phyloP scores from a whole-genome alignment of 2,797 vertebrate genomes.

The Cynodonichthys magdalenae region DNA sequence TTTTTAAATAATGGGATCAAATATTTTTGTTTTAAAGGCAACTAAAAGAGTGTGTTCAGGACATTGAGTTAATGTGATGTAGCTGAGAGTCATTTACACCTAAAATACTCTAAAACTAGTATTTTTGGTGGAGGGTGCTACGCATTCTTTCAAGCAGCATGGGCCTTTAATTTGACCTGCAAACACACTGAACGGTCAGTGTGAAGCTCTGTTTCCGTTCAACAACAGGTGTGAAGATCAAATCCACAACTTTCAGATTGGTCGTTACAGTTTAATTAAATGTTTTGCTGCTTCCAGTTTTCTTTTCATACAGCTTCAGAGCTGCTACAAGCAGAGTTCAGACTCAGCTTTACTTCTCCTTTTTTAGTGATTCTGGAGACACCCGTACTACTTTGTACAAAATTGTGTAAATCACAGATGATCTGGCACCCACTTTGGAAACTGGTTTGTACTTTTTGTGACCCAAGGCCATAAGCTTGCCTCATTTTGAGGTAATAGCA shows the following conservation, averaged over 20 bases:
- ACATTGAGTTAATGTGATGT: no score
- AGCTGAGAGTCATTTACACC: no score
- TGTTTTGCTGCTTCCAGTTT: slow-evolving; percentile 3
- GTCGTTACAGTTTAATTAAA: slow-evolving; percentile 1
- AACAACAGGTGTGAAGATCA: no score
- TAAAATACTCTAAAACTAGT: no score
- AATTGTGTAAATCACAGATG: slow-evolving; percentile 31
- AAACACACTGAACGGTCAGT: neutral
- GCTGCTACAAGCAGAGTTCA: slow-evolving; percentile 5
- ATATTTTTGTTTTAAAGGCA: no score
- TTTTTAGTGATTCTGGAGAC: slow-evolving; percentile 21
- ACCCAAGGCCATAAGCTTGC: slow-evolving; percentile 17
- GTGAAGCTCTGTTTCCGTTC: no score
- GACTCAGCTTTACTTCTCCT: slow-evolving; percentile 11
- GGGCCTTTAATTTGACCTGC: no score
- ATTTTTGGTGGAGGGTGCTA: no score
- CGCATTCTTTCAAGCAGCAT: no score
- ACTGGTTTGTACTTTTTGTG: slow-evolving; percentile 33
- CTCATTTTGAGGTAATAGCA: slow-evolving; percentile 30
- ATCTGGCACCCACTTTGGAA: slow-evolving; percentile 39
- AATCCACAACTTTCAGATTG: no score
- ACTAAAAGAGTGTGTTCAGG: no score
- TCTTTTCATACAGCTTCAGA: neutral
- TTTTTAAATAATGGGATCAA: no score
- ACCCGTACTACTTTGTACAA: slow-evolving; percentile 5